Percentiles rank a stretch among this genome's conserved stretches.
These are phyloP conservation scores for Caranx melampygus DNA, from an alignment of 2,113 vertebrate species.

Conservation along the genomic window DNA sequence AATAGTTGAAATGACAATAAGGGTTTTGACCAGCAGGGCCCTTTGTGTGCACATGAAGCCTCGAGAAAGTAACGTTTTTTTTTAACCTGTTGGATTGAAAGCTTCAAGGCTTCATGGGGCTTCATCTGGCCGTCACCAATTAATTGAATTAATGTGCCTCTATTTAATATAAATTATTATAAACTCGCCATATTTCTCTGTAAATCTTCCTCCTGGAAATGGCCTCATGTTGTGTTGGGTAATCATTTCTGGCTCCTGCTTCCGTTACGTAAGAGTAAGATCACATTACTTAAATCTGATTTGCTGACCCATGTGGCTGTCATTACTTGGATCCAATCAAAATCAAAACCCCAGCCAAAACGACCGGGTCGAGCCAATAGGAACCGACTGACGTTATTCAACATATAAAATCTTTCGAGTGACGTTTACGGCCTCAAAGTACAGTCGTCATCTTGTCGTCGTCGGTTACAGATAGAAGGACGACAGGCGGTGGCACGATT, in stretches of 20 bases:
- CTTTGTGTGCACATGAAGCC: too few species aligned
- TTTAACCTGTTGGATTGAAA: too few species aligned
- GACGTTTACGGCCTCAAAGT: conserved; percentile 50
- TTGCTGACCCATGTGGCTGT: conserved; percentile 44
- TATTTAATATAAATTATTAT: neutral
- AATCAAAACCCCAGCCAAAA: accelerated
- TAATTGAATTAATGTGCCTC: neutral
- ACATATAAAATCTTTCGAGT: neutral
- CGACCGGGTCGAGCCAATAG: conserved; percentile 52
- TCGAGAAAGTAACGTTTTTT: too few species aligned
- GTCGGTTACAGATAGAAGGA: neutral
- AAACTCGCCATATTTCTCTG: neutral
- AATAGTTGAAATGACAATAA: too few species aligned
- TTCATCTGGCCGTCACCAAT: too few species aligned
- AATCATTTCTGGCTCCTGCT: neutral
- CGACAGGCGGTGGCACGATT: neutral
- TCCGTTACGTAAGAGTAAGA: conserved; percentile 50
- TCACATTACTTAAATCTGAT: conserved; percentile 24
- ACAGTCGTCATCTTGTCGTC: conserved; percentile 74
- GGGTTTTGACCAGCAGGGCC: too few species aligned
- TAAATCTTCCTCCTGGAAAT: neutral
- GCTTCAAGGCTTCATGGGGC: too few species aligned
- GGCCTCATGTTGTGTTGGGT: conserved; percentile 5
- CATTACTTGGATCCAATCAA: conserved; percentile 27
- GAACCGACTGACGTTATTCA: neutral